Evolutionary conservation across 2,888 invertebrate genomes (phyloP).

Genomic region (Stratiomys singularior): DNA sequence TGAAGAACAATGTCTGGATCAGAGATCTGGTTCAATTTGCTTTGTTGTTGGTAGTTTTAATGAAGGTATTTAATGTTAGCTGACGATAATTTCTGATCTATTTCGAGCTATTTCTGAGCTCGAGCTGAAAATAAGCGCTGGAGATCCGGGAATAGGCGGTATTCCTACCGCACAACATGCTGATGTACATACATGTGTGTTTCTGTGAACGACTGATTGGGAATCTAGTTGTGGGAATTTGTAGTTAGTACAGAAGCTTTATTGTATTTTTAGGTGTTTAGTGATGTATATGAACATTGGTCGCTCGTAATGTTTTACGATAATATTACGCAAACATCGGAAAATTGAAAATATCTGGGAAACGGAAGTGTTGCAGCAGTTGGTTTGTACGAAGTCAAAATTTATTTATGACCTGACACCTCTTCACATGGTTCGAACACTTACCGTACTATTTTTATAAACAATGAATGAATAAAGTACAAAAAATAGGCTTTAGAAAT

Average conservation of each 20-base stretch:
- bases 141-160: constrained; percentile 30
- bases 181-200: too few relatives aligned
- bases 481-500: too few relatives aligned
- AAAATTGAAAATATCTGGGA: too few relatives aligned
- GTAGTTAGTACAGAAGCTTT: background rate
- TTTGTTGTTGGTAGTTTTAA: background rate
- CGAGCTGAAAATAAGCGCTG: constrained; percentile 41
- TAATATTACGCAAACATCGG: background rate
- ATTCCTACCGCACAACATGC: too few relatives aligned
- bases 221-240: too few relatives aligned
- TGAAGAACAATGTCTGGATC: constrained; percentile 24
- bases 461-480: too few relatives aligned
- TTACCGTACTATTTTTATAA: too few relatives aligned
- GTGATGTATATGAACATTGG: background rate
- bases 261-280: constrained; percentile 17
- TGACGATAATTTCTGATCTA: background rate
- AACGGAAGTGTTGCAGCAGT: too few relatives aligned
- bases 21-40: background rate
- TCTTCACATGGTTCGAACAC: too few relatives aligned
- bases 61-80: constrained; percentile 18
- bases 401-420: too few relatives aligned
- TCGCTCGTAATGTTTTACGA: background rate
- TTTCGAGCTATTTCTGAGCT: constrained; percentile 31
- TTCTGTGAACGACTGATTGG: too few relatives aligned
- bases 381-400: too few relatives aligned